A percentile compares a stretch with the other conserved stretches of the same genome.
These are phyloP conservation scores for Carterocephalus palaemon DNA, from an alignment of 2,888 invertebrate genomes.

Conservation along the genomic window DNA sequence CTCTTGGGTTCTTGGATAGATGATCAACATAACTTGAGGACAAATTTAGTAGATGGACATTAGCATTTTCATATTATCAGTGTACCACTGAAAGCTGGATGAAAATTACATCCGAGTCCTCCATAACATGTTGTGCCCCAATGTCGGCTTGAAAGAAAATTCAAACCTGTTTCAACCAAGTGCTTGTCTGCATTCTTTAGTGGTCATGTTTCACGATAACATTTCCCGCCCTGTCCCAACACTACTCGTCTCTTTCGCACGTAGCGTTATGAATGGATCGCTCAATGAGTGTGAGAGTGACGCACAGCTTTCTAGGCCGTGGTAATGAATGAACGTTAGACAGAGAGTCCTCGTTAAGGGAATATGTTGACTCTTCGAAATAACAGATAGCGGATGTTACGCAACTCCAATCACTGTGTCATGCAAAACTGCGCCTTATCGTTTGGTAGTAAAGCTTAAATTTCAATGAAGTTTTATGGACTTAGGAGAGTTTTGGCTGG, in stretches of 20 bases:
- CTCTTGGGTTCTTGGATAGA: no score
- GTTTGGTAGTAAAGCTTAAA: neutral
- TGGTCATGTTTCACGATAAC: constrained; percentile 13
- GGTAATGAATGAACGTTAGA: constrained; percentile 29
- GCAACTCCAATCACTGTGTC: neutral
- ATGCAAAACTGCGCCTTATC: neutral
- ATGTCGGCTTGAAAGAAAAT: no score
- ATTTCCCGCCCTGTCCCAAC: constrained; percentile 21
- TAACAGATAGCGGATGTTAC: neutral
- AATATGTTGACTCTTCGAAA: constrained; percentile 14
- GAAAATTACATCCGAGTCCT: no score
- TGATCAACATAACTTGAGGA: no score
- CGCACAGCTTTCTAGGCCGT: constrained; percentile 33
- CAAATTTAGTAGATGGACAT: no score
- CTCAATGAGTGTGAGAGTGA: constrained; percentile 45
- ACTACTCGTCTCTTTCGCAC: constrained; percentile 22
- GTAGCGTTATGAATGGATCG: constrained; percentile 19
- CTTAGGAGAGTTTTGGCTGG: constrained; percentile 2
- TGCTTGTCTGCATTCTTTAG: neutral
- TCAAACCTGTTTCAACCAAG: no score
- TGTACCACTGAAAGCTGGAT: no score
- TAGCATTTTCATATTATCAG: no score
- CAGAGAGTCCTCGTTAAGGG: constrained; percentile 7
- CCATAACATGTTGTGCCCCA: no score
- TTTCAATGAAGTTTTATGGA: neutral